Base-by-base conservation (phyloP, 1,140 invertebrate genomes). In the Ridgeia piscesae region DNA sequence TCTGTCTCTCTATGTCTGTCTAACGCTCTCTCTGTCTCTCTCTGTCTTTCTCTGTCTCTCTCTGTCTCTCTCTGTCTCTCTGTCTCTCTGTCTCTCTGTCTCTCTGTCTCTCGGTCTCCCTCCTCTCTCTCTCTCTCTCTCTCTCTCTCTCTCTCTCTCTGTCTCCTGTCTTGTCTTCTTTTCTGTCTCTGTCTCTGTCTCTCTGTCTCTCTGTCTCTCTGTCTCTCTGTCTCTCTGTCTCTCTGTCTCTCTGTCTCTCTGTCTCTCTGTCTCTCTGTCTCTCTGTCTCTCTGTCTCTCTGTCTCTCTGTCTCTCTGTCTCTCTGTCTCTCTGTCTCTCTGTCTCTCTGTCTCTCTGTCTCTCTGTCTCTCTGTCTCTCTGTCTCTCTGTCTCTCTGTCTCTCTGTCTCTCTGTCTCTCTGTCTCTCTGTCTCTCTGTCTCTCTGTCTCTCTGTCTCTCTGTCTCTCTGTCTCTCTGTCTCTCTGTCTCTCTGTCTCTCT, bases 191-290 rank as follows among this genome's bases (percentile, higher is more conserved):
- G 4, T 35, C 34, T 35, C 34, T 14, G 4, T 14, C 89, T 89
- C 89, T 89, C 89, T 89, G 6, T 14, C 34, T 35, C 34, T 35
- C 34, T 35, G 4, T 35, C 89, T 35, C 34, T 35, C 34, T 35
- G 4, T 35, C 34, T 35, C 89, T 89, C 89, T 89, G 4, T 89
- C 89, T 89, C 89, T 89, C 89, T 6, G 4, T 89, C 89, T 14
- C 89, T 89, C 14, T 89, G 4, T 89, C 89, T 89, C 89, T 89
- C 89, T 89, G 4, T 89, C 89, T 89, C 89, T 89, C 89, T 89
- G 4, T 89, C 89, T 89, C 89, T 14, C 34, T 14, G 4, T 35
- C 34, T 14, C 34, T 14, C 42, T 42, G 4, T 42, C 42, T 42
- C 42, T 42, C 14, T 21, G 1, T 21, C 42, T 42, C 42, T 42